phyloP scores from a whole-genome alignment of 2,113 vertebrate species.

The Corythornis madagascariensis region DNA sequence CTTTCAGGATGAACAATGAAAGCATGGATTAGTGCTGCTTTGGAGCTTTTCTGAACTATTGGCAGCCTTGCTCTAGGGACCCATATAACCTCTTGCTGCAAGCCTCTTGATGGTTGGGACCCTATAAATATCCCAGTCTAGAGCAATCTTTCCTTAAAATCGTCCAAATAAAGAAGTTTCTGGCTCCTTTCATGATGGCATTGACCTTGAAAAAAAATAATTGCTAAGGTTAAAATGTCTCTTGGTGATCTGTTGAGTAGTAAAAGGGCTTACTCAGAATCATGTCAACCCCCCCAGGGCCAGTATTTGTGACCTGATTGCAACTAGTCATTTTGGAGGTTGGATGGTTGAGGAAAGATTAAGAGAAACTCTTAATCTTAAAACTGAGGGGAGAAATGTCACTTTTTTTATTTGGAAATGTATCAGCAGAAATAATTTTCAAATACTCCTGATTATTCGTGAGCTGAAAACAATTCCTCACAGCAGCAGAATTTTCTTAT shows the following conservation, averaged over 20 bases:
- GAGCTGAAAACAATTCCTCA: constrained; percentile 2
- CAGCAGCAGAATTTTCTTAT: not conserved
- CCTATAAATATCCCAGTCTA: constrained; percentile 29
- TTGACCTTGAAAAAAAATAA: constrained; percentile 3
- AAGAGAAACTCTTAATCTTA: not conserved
- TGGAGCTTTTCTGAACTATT: not conserved
- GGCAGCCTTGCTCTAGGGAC: constrained; percentile 5
- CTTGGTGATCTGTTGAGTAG: not conserved
- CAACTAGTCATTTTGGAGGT: not conserved
- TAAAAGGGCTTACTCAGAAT: not conserved
- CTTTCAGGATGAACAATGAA: constrained; percentile 40
- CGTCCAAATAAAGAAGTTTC: not conserved
- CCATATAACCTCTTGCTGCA: not conserved
- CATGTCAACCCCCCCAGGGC: not conserved
- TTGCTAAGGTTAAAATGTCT: not conserved
- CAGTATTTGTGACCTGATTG: not conserved
- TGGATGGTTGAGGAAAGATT: not conserved
- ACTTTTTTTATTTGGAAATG: not conserved
- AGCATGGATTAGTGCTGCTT: not conserved
- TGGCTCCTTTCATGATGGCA: constrained; percentile 29
- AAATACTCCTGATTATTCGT: not conserved
- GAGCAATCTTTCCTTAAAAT: constrained; percentile 7
- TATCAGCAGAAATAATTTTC: not conserved
- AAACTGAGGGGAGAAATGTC: not conserved
- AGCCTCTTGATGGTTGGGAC: not conserved